Evolutionary conservation across 2,888 invertebrate genomes (phyloP), one percentile per base, ranked within the genome.

Genomic region (Zonitis immaculata): DNA sequence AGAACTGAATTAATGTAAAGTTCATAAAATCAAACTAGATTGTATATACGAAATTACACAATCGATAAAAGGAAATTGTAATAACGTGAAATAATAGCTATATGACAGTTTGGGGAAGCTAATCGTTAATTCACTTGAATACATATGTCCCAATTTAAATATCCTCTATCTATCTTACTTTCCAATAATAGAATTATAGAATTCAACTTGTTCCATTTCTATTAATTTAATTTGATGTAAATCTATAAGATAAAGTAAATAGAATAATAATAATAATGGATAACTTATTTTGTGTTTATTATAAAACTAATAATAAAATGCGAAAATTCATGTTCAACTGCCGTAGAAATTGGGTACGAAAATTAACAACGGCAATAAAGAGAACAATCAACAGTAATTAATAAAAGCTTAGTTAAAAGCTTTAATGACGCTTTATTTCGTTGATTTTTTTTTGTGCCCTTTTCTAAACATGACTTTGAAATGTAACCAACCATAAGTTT

Each of bases 61-160:
- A 55, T 55, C 52, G 47, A 55, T 55, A 45, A 44, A 20, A 48
- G 55, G 55, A 52, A 52, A 52, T 51, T 55, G 55, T 55, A 55
- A 55, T 55, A 55, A 55, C 51, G 44, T 55, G 52, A 55, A 55
- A 55, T 55, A 52, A 55, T 49, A 45, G 49, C 45, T n/a, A n/a
- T 14, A 18, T 47, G 27, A 48, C 48, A 48, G 49, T 49, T 55
- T 42, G 32, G 30, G 32, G 39, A 27, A 51, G 44, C 44, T 52
- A 55, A 55, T 55, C 51, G 42, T 49, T 47, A 55, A 52, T 55
- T 55, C 32, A 14, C 14, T 30, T 6, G n/a, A 5, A 30, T 12
- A 30, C 12, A 28, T 11, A 28, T 3, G 2, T 12, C n/a, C n/a
- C n/a, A n/a, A n/a, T n/a, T n/a, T n/a, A n/a, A 30, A 32, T 14